Evolutionary conservation across 2,797 vertebrate species (phyloP).

Genomic region (Staurois parvus): DNA sequence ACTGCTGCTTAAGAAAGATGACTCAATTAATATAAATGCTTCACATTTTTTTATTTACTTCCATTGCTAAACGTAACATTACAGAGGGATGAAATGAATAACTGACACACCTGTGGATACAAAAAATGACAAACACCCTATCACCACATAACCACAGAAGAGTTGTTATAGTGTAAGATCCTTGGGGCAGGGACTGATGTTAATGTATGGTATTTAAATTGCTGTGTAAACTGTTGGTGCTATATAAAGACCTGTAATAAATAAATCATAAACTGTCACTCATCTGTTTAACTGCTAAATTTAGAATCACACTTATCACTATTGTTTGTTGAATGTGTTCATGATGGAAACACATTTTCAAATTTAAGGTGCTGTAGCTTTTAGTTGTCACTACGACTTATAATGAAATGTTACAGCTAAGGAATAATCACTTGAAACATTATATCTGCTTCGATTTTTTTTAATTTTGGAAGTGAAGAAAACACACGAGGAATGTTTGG

Average conservation of each 20-base stretch:
- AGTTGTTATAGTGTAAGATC: background rate
- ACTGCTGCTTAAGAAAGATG: constrained; percentile 26
- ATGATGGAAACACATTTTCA: background rate
- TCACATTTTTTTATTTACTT: constrained; percentile 33
- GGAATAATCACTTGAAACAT: background rate
- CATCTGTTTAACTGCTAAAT: background rate
- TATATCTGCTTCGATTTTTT: too few relatives aligned
- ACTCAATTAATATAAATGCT: background rate
- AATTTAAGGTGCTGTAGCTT: background rate
- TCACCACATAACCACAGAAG: constrained; percentile 9
- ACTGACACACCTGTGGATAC: constrained; percentile 49
- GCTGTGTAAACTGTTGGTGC: too few relatives aligned
- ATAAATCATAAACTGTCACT: too few relatives aligned
- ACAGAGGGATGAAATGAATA: constrained; percentile 40
- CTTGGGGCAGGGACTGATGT: too few relatives aligned
- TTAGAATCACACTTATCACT: constrained; percentile 14
- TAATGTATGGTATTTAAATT: too few relatives aligned
- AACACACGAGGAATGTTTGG: too few relatives aligned
- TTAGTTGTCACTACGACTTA: background rate
- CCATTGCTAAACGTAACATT: constrained; percentile 45
- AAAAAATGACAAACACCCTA: constrained; percentile 40
- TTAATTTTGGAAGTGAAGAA: too few relatives aligned
- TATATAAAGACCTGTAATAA: too few relatives aligned
- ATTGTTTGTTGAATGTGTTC: constrained; percentile 14
- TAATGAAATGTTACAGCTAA: background rate